Evolutionary conservation across 2,888 invertebrate species (phyloP).

Genomic region (Acleris holmiana): DNA sequence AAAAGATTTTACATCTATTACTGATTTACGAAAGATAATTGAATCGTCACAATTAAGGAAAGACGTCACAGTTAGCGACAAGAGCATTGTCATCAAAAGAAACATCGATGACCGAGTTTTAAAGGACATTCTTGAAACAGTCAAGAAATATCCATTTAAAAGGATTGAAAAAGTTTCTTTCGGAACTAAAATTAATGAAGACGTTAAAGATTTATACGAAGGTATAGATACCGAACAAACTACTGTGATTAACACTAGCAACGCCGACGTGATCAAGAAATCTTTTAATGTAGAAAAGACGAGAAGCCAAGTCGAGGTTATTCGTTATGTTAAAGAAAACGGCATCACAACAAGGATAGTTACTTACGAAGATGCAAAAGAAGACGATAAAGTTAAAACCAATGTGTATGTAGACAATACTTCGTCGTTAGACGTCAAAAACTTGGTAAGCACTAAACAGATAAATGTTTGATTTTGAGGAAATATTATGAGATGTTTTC

Average conservation of each 20-base stretch:
- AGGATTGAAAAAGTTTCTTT: conserved; percentile 81
- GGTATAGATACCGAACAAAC: conserved; percentile 74
- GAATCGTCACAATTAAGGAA: conserved; percentile 73
- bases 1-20: conserved; percentile 79
- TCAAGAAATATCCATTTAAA: conserved; percentile 79
- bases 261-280: conserved; percentile 71
- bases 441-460: conserved; percentile 67
- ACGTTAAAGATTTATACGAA: conserved; percentile 83
- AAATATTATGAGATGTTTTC: too few species aligned
- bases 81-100: conserved; percentile 77
- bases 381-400: conserved; percentile 78
- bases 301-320: conserved; percentile 79
- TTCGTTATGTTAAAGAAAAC: conserved; percentile 77
- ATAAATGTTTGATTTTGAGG: not conserved
- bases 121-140: conserved; percentile 79
- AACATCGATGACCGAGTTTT: conserved; percentile 76
- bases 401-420: conserved; percentile 82
- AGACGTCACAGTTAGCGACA: conserved; percentile 76
- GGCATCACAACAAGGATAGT: conserved; percentile 78
- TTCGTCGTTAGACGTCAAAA: conserved; percentile 77
- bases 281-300: conserved; percentile 78
- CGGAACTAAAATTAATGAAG: conserved; percentile 84
- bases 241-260: conserved; percentile 65
- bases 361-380: conserved; percentile 80
- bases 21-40: conserved; percentile 76